Conservation (phyloP, 2,888 invertebrate genomes). For the Aricia artaxerxes region DNA sequence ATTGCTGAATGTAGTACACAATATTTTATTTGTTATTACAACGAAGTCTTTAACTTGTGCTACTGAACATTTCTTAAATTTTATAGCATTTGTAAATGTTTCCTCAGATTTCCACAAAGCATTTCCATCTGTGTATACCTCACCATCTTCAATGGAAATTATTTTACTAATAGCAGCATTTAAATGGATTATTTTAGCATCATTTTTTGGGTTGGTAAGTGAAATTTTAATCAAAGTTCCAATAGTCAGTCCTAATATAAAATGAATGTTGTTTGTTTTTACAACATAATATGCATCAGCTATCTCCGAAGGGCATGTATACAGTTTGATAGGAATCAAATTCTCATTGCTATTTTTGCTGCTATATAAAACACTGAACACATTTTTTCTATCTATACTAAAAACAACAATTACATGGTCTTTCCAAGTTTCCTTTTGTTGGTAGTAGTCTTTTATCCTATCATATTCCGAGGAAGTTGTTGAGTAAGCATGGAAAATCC, state of each 20-base stretch:
- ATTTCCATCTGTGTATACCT: constrained; percentile 63
- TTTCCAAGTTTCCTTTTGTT: constrained; percentile 31
- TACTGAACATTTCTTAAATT: constrained; percentile 54
- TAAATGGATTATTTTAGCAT: constrained; percentile 53
- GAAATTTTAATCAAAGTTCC: constrained; percentile 59
- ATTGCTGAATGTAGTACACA: constrained; percentile 63
- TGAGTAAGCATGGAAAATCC: constrained; percentile 10
- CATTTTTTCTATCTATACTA: constrained; percentile 52
- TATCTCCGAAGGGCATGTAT: constrained; percentile 60
- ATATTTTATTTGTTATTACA: constrained; percentile 51
- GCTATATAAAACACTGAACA: constrained; percentile 54
- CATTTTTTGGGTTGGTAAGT: constrained; percentile 43
- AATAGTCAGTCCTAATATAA: constrained; percentile 55
- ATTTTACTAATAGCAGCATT: constrained; percentile 60
- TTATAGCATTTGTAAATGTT: constrained; percentile 47
- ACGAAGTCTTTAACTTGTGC: constrained; percentile 60
- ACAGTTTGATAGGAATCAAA: constrained; percentile 51
- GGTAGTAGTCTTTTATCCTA: constrained; percentile 42
- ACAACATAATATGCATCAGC: constrained; percentile 52
- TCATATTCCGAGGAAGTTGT: constrained; percentile 32
- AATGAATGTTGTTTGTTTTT: constrained; percentile 42
- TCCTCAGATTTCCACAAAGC: constrained; percentile 63
- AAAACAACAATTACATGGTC: constrained; percentile 40
- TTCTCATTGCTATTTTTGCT: constrained; percentile 41
- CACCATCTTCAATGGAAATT: constrained; percentile 44